Evolutionary conservation across 2,113 vertebrate species (phyloP), one percentile per base, ranked within the genome.

Genomic region (Chloropsis hardwickii): DNA sequence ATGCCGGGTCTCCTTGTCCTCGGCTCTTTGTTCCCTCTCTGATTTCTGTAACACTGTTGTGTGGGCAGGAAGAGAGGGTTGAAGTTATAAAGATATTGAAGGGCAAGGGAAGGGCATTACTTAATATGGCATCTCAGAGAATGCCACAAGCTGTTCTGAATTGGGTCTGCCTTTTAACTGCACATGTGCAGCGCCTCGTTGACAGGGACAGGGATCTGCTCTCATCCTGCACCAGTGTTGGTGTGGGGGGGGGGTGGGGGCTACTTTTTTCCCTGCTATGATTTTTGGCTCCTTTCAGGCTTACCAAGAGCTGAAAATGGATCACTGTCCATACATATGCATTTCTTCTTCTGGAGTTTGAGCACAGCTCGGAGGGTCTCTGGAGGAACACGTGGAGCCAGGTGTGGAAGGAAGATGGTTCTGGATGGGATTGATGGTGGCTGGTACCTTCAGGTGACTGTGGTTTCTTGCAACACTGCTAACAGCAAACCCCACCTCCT

Each of bases 1-100:
- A 92, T 37, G 62, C 67, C 1, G 4, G 56, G 53, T 92, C 88
- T 92, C 39, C 8, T 94, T 58, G 62, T 95, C 90, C 65, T 94
- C 40, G 0, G 23, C 62, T 88, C 72, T 95, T 95, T 94, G 79
- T 92, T 94, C 95, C 94, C 57, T 56, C 79, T 92, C 89, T 85
- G 66, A 87, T 96, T 97, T 94, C 89, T 86, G 11, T 71, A 61
- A 88, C 74, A 71, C 0, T 37, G 2, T 35, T 10, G 24, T 2
- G 18, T 9, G 47, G 56, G 83, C 14, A 92, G 61, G 58, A 90
- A 86, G 84, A n/a, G n/a, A 93, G 51, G 76, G 73, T 40, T 86
- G 87, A 86, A 85, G 90, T 88, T 94, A 64, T 79, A 84, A 90
- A 87, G 74, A 88, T 80, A 76, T 7, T 85, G 95, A 97, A 97